A percentile compares a stretch with the other conserved stretches of the same genome.
phyloP scores from a whole-genome alignment of 1,140 invertebrate genomes.

The Eubasilissa regina region DNA sequence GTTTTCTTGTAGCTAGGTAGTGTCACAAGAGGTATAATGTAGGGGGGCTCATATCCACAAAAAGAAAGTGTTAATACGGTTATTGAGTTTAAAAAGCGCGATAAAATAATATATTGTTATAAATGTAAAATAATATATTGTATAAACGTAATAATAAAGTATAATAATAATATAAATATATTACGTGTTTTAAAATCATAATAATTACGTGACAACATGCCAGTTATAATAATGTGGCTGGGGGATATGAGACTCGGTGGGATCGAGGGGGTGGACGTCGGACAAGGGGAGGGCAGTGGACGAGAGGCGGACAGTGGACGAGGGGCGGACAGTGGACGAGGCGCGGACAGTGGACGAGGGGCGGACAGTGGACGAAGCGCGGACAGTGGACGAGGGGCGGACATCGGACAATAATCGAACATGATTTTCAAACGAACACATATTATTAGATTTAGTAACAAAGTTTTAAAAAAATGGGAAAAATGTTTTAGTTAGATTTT shows the following conservation, averaged over 20 bases:
- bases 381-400: neutral
- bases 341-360: neutral
- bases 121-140: neutral
- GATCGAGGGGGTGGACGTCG: slow-evolving; percentile 3
- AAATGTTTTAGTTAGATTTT: slow-evolving; percentile 31
- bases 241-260: neutral
- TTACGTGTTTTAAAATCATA: neutral
- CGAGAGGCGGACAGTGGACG: neutral
- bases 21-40: slow-evolving; percentile 61
- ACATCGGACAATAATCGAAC: neutral
- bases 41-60: slow-evolving; percentile 60
- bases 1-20: slow-evolving; percentile 77
- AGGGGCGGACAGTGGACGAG: neutral
- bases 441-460: neutral
- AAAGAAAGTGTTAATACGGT: slow-evolving; percentile 57
- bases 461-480: neutral
- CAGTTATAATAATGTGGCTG: slow-evolving; percentile 11
- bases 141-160: slow-evolving; percentile 22
- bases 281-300: slow-evolving; percentile 1
- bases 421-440: neutral
- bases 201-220: slow-evolving; percentile 13
- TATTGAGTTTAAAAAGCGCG: slow-evolving; percentile 57
- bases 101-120: slow-evolving; percentile 49
- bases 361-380: neutral
- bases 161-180: neutral